Percentiles rank a stretch among this genome's conserved stretches.
Evolutionary conservation across 2,888 invertebrate genomes (phyloP).

Genomic region (Troglohyphantes excavatus): DNA sequence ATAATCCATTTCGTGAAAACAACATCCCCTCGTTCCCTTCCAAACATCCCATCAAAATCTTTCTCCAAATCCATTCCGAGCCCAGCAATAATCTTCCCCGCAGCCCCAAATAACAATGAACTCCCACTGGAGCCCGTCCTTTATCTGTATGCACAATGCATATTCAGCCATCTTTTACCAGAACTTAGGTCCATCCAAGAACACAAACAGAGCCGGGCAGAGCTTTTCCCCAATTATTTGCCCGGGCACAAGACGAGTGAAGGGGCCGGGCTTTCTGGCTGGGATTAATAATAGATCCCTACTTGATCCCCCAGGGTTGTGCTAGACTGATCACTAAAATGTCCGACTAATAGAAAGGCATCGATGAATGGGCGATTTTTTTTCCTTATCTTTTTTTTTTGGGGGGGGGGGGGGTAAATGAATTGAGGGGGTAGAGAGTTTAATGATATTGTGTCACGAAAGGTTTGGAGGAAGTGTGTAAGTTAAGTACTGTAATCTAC

Average conservation of each 20-base stretch:
- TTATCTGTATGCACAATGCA: background rate
- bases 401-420: background rate
- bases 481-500: constrained; percentile 50
- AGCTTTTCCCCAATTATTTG: constrained; percentile 51
- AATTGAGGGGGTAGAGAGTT: background rate
- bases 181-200: constrained; percentile 29
- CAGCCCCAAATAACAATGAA: background rate
- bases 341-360: constrained; percentile 52
- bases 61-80: background rate
- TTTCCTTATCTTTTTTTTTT: background rate
- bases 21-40: background rate
- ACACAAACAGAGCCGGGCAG: constrained; percentile 51
- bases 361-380: constrained; percentile 36
- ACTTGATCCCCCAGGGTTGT: constrained; percentile 40
- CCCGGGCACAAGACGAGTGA: background rate
- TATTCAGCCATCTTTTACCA: background rate
- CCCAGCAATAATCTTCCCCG: constrained; percentile 1
- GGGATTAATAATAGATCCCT: constrained; percentile 69
- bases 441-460: constrained; percentile 61
- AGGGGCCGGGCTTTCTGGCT: background rate
- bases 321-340: constrained; percentile 19
- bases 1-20: background rate
- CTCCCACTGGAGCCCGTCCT: background rate
- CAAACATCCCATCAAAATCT: background rate
- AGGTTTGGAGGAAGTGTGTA: background rate